Evolutionary conservation across 2,797 vertebrate species (phyloP), one percentile per base, ranked within the genome.

Genomic region (Sebastes miniatus): DNA sequence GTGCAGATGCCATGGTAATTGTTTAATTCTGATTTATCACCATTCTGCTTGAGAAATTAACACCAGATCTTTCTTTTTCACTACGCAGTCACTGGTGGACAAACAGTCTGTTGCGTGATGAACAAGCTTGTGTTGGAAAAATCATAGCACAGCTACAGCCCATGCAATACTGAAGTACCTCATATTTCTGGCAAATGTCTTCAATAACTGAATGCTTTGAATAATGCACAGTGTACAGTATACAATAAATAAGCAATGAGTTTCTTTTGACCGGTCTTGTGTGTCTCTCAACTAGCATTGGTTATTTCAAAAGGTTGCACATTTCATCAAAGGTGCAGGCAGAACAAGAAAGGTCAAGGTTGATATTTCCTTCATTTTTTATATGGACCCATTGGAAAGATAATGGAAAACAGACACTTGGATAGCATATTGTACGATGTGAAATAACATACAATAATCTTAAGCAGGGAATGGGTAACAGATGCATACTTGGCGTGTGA

Each of bases 191-290:
- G 34, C 34, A 86, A 84, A 82, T 56, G 79, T 32, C 78, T 36
- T 47, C 76, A 86, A 81, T 77, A 87, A 81, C 73, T 56, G 61
- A 78, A 74, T 69, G 16, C 52, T 65, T 84, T 90, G 83, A 92
- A 90, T 89, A 89, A 90, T 87, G 80, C 74, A 89, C 73, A 70
- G 24, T 43, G 66, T 77, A 84, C 58, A 69, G 67, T 73, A 73
- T 64, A 76, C 58, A 87, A 87, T 89, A 87, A 90, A 91, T 90
- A 89, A 86, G 43, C 68, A 87, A 86, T 81, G 80, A 63, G n/a
- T 66, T 83, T 74, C 27, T 79, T 50, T 84, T 80, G 24, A 80
- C 54, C 34, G 52, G 62, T 77, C 62, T 57, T 22, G 61, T 80
- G 77, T 63, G 75, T 69, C 76, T 88, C 58, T 87, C 77, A 87